phyloP scores from a whole-genome alignment of 2,797 vertebrate genomes.

The Chaetodon trifasciatus region DNA sequence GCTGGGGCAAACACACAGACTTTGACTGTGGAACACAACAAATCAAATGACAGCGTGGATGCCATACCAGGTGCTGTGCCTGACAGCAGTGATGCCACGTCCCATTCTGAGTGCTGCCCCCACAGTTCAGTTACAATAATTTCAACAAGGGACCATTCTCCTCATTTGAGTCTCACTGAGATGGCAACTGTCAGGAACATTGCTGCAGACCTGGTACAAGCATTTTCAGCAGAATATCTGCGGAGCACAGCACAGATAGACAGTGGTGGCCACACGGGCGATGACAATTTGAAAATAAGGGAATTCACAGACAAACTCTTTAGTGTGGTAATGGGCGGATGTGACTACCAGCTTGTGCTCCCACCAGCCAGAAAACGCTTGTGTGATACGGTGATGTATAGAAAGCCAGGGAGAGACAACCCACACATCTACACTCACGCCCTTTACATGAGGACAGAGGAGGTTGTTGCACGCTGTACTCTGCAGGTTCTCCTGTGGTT shows the following conservation, averaged over 20 bases:
- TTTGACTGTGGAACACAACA: neutral
- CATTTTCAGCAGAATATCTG: neutral
- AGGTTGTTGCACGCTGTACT: constrained; percentile 13
- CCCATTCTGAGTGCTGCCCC: neutral
- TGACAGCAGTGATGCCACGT: neutral
- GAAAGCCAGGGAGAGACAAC: neutral
- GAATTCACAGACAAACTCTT: constrained; percentile 1
- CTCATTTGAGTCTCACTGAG: neutral
- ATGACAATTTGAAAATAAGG: too few relatives aligned
- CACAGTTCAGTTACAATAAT: neutral
- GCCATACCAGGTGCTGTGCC: neutral
- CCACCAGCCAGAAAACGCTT: neutral
- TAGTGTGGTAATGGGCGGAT: neutral
- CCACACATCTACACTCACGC: fast-evolving
- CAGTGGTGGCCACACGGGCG: neutral
- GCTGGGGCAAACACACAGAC: constrained; percentile 10
- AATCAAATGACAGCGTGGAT: neutral
- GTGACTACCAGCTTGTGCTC: neutral
- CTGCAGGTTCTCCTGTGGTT: constrained; percentile 1
- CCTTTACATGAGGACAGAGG: constrained; percentile 33
- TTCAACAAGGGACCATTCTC: neutral
- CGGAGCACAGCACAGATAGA: fast-evolving
- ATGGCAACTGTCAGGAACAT: neutral
- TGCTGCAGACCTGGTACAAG: neutral
- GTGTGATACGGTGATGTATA: neutral